Evolutionary conservation across 1,140 invertebrate species (phyloP), one percentile per base, ranked within the genome.

Genomic region (Latrodectus geometricus): DNA sequence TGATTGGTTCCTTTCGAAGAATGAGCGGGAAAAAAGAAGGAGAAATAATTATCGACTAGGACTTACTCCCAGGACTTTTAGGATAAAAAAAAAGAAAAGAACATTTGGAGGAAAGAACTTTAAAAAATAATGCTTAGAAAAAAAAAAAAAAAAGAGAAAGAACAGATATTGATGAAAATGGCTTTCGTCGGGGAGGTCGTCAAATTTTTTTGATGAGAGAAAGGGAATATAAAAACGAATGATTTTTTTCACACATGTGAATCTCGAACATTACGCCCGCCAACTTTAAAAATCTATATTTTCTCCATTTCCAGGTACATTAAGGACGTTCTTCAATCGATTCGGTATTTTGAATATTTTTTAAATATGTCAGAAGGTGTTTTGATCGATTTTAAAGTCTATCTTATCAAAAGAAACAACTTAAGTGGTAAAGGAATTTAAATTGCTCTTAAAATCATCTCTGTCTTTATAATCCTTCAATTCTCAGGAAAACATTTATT

Each of bases 1-100:
- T 77, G 75, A 72, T 85, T 86, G 75, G 75, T 86, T 78, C 83
- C 56, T 85, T 78, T 56, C 65, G 66, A 50, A 69, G 66, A 77
- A 35, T 20, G 48, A 14, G n/a, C 20, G 72, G 48, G 17, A 66
- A 35, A 35, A 66, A 78, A 66, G 56, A 61, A 14, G 14, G 14
- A 9, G 52, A 83, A 83, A 75, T 83, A 83, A 83, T 83, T 83
- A 83, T 75, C 72, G 81, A 23, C 56, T 50, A 75, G 50, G 23
- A 20, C 8, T 12, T 21, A 54, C 35, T 35, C 5, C 52, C 15
- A 54, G 8, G 4, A 14, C 35, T 35, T 35, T 35, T 35, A 35
- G 68, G 20, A 69, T 20, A 21, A 69, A 21, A 21, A 21, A 11
- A 69, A 21, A 69, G 54, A 61, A 61, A 61, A 61, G 54, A 61